Evolutionary conservation across 2,113 vertebrate species (phyloP).

Genomic region (Calidris pugnax): DNA sequence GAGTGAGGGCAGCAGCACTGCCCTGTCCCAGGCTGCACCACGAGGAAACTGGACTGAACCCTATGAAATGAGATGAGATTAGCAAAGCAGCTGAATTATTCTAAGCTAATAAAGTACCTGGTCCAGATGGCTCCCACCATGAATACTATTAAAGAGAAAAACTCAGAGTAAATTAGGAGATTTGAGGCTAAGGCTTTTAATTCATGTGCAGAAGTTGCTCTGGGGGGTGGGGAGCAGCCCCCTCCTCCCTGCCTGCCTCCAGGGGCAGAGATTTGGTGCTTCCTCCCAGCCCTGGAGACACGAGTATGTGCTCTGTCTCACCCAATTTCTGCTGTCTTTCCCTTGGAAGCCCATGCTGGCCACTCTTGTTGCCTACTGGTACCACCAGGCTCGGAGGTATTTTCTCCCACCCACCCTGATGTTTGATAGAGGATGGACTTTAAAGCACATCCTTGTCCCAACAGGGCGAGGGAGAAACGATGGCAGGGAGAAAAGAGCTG

Average conservation of each 20-base stretch:
- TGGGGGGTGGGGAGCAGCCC: neutral
- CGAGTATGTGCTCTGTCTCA: neutral
- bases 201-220: neutral
- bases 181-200: slow-evolving; percentile 34
- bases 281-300: neutral
- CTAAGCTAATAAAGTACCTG: slow-evolving; percentile 63
- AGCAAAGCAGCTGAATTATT: slow-evolving; percentile 62
- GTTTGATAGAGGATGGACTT: neutral
- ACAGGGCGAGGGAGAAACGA: neutral
- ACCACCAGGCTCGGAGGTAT: neutral
- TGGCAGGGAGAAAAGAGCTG: neutral
- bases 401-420: neutral
- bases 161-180: slow-evolving; percentile 62
- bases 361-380: neutral
- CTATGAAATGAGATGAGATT: slow-evolving; percentile 64
- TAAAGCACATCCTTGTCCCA: neutral
- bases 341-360: neutral
- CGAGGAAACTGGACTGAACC: slow-evolving; percentile 23
- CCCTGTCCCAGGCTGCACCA: neutral
- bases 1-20: neutral
- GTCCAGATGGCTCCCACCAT: slow-evolving; percentile 63
- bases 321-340: neutral
- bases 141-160: slow-evolving; percentile 62
- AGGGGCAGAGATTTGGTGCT: neutral
- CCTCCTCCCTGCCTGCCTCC: neutral